phyloP scores from a whole-genome alignment of 2,113 vertebrate species.

The Vulpes vulpes region DNA sequence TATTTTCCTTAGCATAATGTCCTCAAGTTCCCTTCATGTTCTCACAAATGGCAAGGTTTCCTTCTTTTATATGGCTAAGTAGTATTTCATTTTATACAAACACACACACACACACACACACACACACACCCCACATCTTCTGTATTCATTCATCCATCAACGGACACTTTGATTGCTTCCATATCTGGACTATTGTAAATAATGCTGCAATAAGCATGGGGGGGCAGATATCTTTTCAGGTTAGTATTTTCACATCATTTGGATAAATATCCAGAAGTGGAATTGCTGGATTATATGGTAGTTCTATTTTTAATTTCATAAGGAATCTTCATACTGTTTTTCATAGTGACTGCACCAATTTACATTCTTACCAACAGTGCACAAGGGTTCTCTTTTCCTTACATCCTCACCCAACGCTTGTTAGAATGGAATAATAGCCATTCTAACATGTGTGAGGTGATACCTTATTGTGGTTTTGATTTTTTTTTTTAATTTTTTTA shows the following conservation, averaged over 20 bases:
- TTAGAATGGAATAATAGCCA: neutral
- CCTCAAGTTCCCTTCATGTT: neutral
- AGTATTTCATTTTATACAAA: neutral
- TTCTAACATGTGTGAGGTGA: neutral
- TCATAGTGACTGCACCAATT: neutral
- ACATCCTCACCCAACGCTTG: neutral
- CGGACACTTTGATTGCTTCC: no score
- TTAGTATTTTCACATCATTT: no score
- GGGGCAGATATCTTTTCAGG: no score
- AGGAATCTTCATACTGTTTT: neutral
- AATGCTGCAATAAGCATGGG: no score
- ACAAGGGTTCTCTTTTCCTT: neutral
- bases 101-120: neutral
- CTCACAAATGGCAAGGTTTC: conserved; percentile 4
- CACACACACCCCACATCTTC: no score
- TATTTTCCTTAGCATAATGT: neutral
- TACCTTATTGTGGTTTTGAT: no score
- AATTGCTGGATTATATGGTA: neutral
- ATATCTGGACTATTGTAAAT: no score
- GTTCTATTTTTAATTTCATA: conserved; percentile 2
- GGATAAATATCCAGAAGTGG: neutral
- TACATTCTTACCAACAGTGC: neutral
- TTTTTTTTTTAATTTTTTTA: no score
- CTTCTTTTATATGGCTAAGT: neutral
- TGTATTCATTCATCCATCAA: no score